phyloP scores from a whole-genome alignment of 1,140 invertebrate species.

The Colletes latitarsis region DNA sequence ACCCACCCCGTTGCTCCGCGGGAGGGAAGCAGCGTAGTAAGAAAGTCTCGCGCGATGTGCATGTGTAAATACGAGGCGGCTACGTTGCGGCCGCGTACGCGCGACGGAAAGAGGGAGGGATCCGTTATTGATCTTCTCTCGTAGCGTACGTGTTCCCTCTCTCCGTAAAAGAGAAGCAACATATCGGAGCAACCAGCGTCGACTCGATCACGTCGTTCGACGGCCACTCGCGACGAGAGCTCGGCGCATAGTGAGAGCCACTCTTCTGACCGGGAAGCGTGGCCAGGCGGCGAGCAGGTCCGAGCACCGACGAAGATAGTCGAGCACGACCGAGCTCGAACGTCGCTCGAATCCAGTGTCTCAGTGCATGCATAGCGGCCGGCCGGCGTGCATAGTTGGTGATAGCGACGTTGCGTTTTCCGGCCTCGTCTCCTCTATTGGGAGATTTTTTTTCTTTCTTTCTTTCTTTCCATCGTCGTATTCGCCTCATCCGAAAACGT shows the following conservation, averaged over 20 bases:
- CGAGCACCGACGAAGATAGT: slow-evolving; percentile 25
- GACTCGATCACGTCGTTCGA: not conserved
- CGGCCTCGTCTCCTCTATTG: not conserved
- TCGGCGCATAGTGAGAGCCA: slow-evolving; percentile 45
- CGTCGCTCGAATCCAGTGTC: slow-evolving; percentile 52
- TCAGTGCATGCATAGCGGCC: slow-evolving; percentile 75
- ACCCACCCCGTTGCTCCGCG: not conserved
- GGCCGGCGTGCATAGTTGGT: slow-evolving; percentile 72
- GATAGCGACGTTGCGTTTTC: slow-evolving; percentile 23
- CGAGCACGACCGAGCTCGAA: slow-evolving; percentile 53
- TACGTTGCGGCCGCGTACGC: slow-evolving; percentile 37
- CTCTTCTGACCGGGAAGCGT: slow-evolving; percentile 51
- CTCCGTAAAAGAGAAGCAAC: slow-evolving; percentile 8
- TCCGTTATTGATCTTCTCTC: slow-evolving; percentile 63
- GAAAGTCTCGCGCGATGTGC: slow-evolving; percentile 10
- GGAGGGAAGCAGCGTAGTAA: not conserved
- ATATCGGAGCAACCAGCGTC: too few species aligned
- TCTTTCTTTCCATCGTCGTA: not conserved
- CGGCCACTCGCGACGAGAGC: slow-evolving; percentile 53
- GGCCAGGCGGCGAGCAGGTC: slow-evolving; percentile 35
- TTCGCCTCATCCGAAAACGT: not conserved
- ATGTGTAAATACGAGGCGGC: slow-evolving; percentile 53
- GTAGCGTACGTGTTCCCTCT: slow-evolving; percentile 40
- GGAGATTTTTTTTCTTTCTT: not conserved
- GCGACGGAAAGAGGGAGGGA: slow-evolving; percentile 50